Conservation (phyloP, 2,888 invertebrate genomes). For the Ectemnius continuus region DNA sequence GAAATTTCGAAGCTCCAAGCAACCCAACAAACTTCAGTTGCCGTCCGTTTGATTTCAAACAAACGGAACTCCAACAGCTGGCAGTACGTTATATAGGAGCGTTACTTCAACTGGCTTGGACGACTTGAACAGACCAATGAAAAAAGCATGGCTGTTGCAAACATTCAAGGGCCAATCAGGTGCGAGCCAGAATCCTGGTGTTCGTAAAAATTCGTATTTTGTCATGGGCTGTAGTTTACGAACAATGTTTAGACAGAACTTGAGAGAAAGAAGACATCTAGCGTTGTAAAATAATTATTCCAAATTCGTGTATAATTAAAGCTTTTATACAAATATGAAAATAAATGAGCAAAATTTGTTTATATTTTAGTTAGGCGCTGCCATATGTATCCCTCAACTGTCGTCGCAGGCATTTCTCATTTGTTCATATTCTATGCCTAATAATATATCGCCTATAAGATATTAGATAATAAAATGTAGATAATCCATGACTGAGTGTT, state of each 20-base stretch:
- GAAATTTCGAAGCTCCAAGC: constrained; percentile 58
- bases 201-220: constrained; percentile 19
- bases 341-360: not conserved
- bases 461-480: no score
- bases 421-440: no score
- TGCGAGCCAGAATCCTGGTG: constrained; percentile 1
- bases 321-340: not conserved
- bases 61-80: constrained; percentile 71
- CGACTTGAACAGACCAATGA: constrained; percentile 62
- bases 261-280: no score
- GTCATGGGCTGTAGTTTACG: no score
- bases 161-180: constrained; percentile 39
- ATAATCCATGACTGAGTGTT: no score
- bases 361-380: not conserved
- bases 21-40: constrained; percentile 67
- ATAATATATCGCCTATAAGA: no score
- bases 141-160: constrained; percentile 25
- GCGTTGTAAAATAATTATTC: no score
- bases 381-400: not conserved
- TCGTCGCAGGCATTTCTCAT: no score
- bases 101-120: constrained; percentile 61
- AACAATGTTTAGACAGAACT: no score
- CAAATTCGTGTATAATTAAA: no score
- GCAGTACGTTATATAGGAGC: constrained; percentile 67
- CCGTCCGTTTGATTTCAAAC: constrained; percentile 73